Evolutionary conservation across 1,140 invertebrate species (phyloP).

Genomic region (Glossosoma conforme): DNA sequence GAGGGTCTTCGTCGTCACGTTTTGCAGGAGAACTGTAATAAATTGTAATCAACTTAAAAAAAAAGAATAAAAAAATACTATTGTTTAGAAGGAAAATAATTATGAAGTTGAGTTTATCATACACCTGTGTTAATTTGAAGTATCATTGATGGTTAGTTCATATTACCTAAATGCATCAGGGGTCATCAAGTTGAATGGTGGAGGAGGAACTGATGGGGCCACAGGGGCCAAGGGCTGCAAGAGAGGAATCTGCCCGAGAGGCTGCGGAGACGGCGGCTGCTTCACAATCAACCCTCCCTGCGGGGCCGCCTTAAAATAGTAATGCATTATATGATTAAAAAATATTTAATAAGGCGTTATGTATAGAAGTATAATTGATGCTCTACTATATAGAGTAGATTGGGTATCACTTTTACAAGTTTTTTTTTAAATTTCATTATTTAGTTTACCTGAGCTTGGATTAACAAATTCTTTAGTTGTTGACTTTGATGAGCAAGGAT

Average conservation of each 20-base stretch:
- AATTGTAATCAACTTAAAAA: not conserved
- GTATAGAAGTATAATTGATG: no score
- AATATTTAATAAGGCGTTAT: no score
- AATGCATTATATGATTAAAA: no score
- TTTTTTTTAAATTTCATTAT: not conserved
- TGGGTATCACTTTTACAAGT: not conserved
- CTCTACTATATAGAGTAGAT: no score
- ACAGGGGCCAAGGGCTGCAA: conserved; percentile 13
- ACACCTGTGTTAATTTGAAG: no score
- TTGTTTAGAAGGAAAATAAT: no score
- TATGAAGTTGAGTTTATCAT: no score
- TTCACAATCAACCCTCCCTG: conserved; percentile 15
- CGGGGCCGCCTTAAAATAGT: no score
- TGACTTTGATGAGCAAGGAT: conserved; percentile 49
- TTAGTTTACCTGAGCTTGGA: conserved; percentile 39
- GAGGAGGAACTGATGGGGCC: conserved; percentile 8
- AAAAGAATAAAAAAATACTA: not conserved
- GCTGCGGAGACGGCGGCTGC: conserved; percentile 17
- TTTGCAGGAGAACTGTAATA: conserved; percentile 44
- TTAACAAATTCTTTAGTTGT: conserved; percentile 47
- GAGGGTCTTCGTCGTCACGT: conserved; percentile 44
- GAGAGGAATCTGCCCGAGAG: conserved; percentile 3
- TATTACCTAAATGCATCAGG: conserved; percentile 78
- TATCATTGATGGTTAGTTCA: no score
- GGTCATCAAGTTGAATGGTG: conserved; percentile 67